Evolutionary conservation across 2,888 invertebrate species (phyloP).

Genomic region (Drosophila mettleri): DNA sequence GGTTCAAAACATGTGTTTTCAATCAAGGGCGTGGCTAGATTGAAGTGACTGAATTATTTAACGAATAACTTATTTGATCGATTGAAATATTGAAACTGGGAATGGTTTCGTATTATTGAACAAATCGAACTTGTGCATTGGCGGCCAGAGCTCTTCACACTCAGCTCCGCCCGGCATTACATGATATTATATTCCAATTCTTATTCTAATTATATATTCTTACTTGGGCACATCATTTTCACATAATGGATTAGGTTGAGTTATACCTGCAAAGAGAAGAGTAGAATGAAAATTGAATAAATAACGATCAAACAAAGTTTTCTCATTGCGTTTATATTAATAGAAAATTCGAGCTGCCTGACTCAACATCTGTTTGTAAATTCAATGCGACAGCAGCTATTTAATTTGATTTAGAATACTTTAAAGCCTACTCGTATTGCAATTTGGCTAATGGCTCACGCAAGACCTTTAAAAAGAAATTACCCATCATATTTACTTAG

Average conservation of each 20-base stretch:
- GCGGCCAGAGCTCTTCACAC: neutral
- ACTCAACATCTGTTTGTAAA: slow-evolving; percentile 7
- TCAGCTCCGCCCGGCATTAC: no score
- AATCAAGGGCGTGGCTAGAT: neutral
- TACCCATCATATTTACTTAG: slow-evolving; percentile 78
- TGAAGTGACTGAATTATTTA: neutral
- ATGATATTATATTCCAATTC: neutral
- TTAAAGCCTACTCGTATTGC: slow-evolving; percentile 55
- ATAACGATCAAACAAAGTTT: slow-evolving; percentile 16
- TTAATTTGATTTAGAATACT: slow-evolving; percentile 68
- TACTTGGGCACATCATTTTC: neutral
- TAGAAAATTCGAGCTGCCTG: neutral
- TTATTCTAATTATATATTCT: slow-evolving; percentile 5
- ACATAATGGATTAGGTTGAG: neutral
- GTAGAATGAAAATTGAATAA: neutral
- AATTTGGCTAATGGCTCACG: slow-evolving; percentile 76
- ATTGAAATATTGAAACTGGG: neutral
- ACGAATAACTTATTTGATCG: neutral
- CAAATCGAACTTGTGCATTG: neutral
- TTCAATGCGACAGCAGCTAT: slow-evolving; percentile 50
- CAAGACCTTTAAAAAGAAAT: slow-evolving; percentile 74
- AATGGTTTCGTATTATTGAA: neutral
- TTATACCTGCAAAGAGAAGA: slow-evolving; percentile 20
- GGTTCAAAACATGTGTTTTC: slow-evolving; percentile 3
- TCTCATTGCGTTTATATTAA: slow-evolving; percentile 2